Conservation (phyloP, 2,888 invertebrate species). For the Tricholauxania praeusta region DNA sequence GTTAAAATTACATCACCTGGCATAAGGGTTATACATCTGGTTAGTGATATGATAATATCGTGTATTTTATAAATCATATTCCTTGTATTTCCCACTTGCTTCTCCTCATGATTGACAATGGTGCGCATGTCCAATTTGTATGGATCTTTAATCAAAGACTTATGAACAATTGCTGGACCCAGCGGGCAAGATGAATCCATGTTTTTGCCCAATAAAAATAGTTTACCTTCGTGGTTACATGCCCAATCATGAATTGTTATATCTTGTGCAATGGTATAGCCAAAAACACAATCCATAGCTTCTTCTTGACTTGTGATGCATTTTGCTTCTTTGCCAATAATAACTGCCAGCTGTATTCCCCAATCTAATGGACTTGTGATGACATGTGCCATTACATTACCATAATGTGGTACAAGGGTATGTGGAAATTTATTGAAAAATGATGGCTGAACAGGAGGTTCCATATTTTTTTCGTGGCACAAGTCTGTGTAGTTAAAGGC, state of each 20-base stretch:
- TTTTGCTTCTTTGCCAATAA: conserved; percentile 71
- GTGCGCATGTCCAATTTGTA: conserved; percentile 78
- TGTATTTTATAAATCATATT: conserved; percentile 84
- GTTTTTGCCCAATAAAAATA: conserved; percentile 79
- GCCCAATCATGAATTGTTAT: conserved; percentile 88
- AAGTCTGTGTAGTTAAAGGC: no score
- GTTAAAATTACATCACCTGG: no score
- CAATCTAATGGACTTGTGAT: no score
- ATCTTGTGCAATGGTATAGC: conserved; percentile 89
- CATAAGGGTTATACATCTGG: no score
- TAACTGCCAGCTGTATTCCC: no score
- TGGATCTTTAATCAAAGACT: conserved; percentile 78
- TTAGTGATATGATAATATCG: conserved; percentile 71
- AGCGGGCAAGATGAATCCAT: conserved; percentile 93
- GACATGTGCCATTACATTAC: no score
- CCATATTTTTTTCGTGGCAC: no score
- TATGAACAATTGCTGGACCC: conserved; percentile 84
- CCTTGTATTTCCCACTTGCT: conserved; percentile 83
- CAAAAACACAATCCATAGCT: conserved; percentile 82
- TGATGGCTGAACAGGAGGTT: no score
- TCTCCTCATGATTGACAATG: conserved; percentile 80
- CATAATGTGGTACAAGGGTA: no score
- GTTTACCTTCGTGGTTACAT: conserved; percentile 70
- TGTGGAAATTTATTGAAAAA: no score
- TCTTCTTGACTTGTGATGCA: conserved; percentile 73